These are phyloP conservation scores for Eupithecia dodoneata DNA, from an alignment of 2,888 invertebrate genomes.

Conservation along the genomic window DNA sequence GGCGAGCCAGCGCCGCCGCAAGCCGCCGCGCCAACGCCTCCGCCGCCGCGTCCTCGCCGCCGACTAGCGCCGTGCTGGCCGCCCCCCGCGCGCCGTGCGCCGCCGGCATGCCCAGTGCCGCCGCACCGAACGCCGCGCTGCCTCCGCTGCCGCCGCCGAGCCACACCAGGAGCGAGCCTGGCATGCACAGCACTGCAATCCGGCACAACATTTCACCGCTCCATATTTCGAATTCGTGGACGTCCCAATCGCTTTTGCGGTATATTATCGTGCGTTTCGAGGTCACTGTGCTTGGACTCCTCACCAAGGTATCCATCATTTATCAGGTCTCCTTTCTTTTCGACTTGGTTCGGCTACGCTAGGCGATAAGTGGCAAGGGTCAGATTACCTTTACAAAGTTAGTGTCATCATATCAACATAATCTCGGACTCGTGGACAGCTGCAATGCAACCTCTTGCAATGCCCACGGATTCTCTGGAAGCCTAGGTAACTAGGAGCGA, in stretches of 20 bases:
- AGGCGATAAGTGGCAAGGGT: neutral
- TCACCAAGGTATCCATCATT: constrained; percentile 34
- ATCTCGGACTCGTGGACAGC: neutral
- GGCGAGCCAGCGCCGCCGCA: constrained; percentile 51
- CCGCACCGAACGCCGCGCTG: constrained; percentile 31
- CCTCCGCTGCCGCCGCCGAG: constrained; percentile 43
- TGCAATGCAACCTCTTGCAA: neutral
- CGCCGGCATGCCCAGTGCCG: constrained; percentile 13
- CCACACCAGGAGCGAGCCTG: constrained; percentile 68
- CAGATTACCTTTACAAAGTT: neutral
- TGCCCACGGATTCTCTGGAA: neutral
- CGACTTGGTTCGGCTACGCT: neutral
- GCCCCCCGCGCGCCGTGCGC: constrained; percentile 36
- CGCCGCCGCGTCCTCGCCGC: constrained; percentile 52
- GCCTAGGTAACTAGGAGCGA: too few relatives aligned
- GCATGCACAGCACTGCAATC: constrained; percentile 51
- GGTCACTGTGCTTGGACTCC: constrained; percentile 49
- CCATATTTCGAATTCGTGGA: constrained; percentile 44
- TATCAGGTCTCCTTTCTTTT: neutral
- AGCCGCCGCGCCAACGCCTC: constrained; percentile 53
- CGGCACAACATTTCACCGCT: constrained; percentile 40
- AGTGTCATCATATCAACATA: neutral
- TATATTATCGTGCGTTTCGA: constrained; percentile 59
- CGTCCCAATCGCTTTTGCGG: constrained; percentile 61
- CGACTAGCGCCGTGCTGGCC: constrained; percentile 46